phyloP scores from a whole-genome alignment of 2,797 vertebrate genomes.

The Dicrostonyx torquatus region DNA sequence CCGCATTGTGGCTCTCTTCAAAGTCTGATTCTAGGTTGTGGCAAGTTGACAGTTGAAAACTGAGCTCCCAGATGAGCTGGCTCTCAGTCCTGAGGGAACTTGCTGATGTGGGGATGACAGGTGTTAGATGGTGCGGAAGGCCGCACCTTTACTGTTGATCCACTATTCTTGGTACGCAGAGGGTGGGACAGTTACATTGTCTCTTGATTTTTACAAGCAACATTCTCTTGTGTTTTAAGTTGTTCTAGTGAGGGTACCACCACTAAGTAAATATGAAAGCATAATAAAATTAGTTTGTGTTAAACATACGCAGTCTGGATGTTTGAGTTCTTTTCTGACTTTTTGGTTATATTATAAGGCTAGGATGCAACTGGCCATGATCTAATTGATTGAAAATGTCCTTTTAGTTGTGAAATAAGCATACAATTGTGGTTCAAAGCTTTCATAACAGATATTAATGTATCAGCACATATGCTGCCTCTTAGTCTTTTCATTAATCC shows the following conservation, averaged over 20 bases:
- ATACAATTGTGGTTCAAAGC: not conserved
- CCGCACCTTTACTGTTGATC: not conserved
- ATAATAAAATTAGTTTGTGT: not conserved
- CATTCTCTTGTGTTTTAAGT: not conserved
- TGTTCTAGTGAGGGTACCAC: not conserved
- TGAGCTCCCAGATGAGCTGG: not conserved
- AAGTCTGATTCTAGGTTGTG: not conserved
- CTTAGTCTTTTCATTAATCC: not conserved
- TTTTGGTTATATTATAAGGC: not conserved
- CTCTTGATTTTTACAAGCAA: not conserved
- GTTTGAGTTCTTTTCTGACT: not conserved
- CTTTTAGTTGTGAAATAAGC: not conserved
- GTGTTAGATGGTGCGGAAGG: accelerated
- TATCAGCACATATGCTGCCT: not conserved
- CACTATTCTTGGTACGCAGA: not conserved
- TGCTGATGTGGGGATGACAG: not conserved
- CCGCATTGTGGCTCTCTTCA: too few relatives aligned
- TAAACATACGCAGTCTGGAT: not conserved
- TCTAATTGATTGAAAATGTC: constrained; percentile 12
- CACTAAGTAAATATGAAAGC: not conserved
- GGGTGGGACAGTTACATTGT: not conserved
- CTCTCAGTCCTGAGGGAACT: not conserved
- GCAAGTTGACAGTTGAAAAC: not conserved
- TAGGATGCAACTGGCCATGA: not conserved
- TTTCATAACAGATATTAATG: not conserved